These are phyloP conservation scores for Drosophila melanica DNA, from an alignment of 1,140 invertebrate genomes.

Conservation along the genomic window DNA sequence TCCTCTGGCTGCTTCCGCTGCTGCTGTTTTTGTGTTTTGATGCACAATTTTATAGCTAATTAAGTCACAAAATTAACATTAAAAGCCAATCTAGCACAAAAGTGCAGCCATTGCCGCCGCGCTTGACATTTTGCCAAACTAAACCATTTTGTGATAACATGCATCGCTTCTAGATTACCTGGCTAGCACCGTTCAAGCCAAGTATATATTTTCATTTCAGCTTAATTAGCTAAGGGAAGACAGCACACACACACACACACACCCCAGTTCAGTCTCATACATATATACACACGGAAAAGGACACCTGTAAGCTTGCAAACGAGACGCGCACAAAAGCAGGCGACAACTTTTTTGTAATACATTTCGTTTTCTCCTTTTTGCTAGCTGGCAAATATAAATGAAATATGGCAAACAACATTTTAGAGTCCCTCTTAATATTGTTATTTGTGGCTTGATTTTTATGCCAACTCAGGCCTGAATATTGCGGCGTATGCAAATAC, in stretches of 20 bases:
- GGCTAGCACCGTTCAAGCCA: constrained; percentile 31
- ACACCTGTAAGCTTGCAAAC: constrained; percentile 2
- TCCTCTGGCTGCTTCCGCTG: not conserved
- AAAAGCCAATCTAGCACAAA: constrained; percentile 74
- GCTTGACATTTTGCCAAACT: constrained; percentile 55
- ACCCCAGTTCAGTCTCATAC: not conserved
- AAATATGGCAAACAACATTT: constrained; percentile 51
- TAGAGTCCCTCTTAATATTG: constrained; percentile 55
- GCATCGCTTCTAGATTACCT: constrained; percentile 33
- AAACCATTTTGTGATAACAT: constrained; percentile 4
- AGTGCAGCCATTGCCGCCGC: constrained; percentile 30
- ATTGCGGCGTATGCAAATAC: constrained; percentile 51
- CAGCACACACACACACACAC: constrained; percentile 4
- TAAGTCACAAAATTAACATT: constrained; percentile 78
- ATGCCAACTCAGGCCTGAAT: constrained; percentile 59
- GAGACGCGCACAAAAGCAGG: constrained; percentile 35
- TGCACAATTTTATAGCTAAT: constrained; percentile 73
- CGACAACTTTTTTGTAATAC: constrained; percentile 48
- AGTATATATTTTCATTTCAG: constrained; percentile 57
- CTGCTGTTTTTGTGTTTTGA: constrained; percentile 11
- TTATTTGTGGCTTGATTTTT: constrained; percentile 57
- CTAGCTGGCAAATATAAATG: constrained; percentile 13
- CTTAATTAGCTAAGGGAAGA: constrained; percentile 64
- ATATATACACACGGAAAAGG: not conserved
- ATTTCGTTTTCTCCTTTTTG: constrained; percentile 31